Evolutionary conservation across 2,888 invertebrate species (phyloP), one percentile per base, ranked within the genome.

Genomic region (Cerastis leucographa): DNA sequence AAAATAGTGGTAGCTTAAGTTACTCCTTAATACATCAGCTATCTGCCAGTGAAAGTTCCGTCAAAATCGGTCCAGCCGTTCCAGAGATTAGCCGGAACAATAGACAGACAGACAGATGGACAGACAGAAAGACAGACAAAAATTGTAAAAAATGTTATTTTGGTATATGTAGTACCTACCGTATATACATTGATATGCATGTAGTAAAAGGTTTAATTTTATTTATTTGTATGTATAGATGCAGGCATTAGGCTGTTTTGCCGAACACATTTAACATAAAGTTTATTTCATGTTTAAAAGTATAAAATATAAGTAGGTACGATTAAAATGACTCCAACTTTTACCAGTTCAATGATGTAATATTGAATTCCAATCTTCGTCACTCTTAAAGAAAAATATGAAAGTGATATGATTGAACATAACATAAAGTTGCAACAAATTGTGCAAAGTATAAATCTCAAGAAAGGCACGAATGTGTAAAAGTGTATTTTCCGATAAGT

Each of bases 391-490:
- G 35, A 35, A 3, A 2, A 35, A 35, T 35, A 3, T 35, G 29
- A 59, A 42, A n/a, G 42, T 49, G 29, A 44, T 44, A 35, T 35
- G 5, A 76, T 51, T 76, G 3, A 61, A 74, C 61, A 44, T 56
- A 46, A 9, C 29, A 40, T 35, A 54, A 67, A 29, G 17, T 74
- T 81, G 66, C 29, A 74, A 74, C 46, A 67, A 75, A 62, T 81
- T 74, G 49, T 79, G 67, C 29, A 44, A 59, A 61, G 44, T 11
- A 79, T 81, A 68, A 76, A 80, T 82, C 69, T 54, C 40, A 49
- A 46, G 76, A 61, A 56, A 56, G 14, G 8, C 65, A 35, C 40
- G 66, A 54, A 42, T 80, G 77, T 66, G 51, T 77, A 19, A n/a
- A 51, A 51, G 51, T 29, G 19, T 44, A 17, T 54, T 56, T 65